phyloP scores from a whole-genome alignment of 2,113 vertebrate species.

The Boulengeromyrus knoepffleri region DNA sequence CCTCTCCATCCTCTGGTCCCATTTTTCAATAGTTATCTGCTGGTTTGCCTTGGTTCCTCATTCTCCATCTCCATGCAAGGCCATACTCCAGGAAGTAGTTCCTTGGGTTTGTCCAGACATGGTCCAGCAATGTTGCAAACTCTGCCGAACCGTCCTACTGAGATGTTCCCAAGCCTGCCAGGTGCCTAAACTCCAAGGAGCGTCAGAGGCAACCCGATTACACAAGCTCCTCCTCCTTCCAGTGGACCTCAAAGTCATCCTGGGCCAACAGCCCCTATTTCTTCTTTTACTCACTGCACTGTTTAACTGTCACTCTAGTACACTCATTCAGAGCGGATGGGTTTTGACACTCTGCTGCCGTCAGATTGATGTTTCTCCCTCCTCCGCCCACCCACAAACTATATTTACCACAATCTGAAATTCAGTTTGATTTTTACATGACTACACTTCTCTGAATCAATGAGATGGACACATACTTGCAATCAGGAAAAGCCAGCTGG shows the following conservation, averaged over 20 bases:
- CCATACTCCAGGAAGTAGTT: background rate
- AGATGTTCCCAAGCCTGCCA: background rate
- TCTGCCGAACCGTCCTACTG: background rate
- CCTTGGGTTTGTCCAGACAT: background rate
- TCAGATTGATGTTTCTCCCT: background rate
- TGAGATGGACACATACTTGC: background rate
- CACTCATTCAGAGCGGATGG: background rate
- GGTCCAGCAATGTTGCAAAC: background rate
- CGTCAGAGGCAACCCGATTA: background rate
- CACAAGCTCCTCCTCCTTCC: background rate
- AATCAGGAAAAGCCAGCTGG: background rate
- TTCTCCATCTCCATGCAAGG: background rate
- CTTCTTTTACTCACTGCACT: background rate
- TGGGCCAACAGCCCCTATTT: background rate
- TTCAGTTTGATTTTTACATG: background rate
- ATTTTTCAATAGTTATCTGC: background rate
- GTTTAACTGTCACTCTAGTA: background rate
- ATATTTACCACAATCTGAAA: background rate
- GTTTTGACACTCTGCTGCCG: background rate
- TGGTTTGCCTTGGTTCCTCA: background rate
- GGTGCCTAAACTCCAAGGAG: background rate
- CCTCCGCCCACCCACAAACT: background rate
- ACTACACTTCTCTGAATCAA: background rate
- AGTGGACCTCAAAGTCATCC: background rate
- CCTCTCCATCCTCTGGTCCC: background rate